Conservation (phyloP, 2,888 invertebrate genomes). For the Tortricodes alternella region DNA sequence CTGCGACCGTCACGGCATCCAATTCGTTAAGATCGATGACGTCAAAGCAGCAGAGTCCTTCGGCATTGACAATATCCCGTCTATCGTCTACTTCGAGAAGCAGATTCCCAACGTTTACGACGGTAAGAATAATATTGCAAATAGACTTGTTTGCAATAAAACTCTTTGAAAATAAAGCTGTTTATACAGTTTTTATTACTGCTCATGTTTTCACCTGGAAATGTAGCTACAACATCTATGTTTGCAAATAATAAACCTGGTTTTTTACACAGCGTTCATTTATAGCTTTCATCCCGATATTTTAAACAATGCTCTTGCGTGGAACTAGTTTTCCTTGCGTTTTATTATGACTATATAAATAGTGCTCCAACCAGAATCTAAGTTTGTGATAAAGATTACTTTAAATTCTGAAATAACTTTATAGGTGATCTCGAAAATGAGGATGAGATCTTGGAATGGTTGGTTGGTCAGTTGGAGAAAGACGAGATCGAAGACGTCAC, state of each 20-base stretch:
- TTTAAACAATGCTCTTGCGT: neutral
- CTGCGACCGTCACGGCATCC: conserved; percentile 95
- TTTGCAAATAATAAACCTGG: conserved; percentile 12
- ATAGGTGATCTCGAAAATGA: conserved; percentile 92
- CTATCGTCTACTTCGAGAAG: conserved; percentile 96
- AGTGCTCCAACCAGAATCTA: too few species aligned
- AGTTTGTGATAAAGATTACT: too few species aligned
- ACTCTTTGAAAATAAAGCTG: conserved; percentile 23
- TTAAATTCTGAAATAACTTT: conserved; percentile 18
- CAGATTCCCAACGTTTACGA: conserved; percentile 96
- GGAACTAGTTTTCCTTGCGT: neutral
- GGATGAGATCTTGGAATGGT: conserved; percentile 94
- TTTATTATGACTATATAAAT: too few species aligned
- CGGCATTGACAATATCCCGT: conserved; percentile 92
- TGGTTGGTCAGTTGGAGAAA: conserved; percentile 92
- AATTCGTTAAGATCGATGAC: conserved; percentile 96
- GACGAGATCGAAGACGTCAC: conserved; percentile 98
- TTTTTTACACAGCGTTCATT: neutral
- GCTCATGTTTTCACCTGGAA: conserved; percentile 26
- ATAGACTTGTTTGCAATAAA: conserved; percentile 26
- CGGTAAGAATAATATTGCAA: conserved; percentile 76
- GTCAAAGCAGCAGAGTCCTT: conserved; percentile 91
- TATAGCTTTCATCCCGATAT: conserved; percentile 18
- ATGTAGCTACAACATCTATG: neutral
- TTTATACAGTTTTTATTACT: conserved; percentile 25